Conservation (phyloP, 2,888 invertebrate genomes). For the Epistrophe grossulariae region DNA sequence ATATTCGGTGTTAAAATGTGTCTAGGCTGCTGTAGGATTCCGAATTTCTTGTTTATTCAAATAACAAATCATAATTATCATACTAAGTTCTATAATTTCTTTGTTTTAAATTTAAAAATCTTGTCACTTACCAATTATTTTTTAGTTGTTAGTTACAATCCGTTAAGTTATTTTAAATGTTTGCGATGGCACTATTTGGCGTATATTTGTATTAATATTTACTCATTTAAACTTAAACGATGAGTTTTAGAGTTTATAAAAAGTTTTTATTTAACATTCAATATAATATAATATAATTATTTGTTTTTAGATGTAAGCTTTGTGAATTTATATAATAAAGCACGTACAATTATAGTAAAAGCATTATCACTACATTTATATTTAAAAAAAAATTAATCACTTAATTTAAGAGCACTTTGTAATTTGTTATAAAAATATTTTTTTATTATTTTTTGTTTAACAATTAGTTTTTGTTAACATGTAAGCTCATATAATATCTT, state of each 20-base stretch:
- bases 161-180: background rate
- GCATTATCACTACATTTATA: slow-evolving; percentile 60
- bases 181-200: slow-evolving; percentile 37
- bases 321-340: slow-evolving; percentile 69
- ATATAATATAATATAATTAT: slow-evolving; percentile 23
- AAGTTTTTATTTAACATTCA: slow-evolving; percentile 37
- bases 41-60: too few relatives aligned
- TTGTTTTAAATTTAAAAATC: background rate
- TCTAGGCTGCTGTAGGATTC: too few relatives aligned
- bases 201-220: slow-evolving; percentile 30
- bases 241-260: slow-evolving; percentile 26
- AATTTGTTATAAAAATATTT: slow-evolving; percentile 45
- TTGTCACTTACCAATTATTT: slow-evolving; percentile 1
- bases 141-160: background rate
- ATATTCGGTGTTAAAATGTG: too few relatives aligned
- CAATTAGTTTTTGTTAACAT: background rate
- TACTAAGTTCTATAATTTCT: too few relatives aligned
- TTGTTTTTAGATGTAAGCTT: slow-evolving; percentile 7
- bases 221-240: slow-evolving; percentile 17
- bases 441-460: background rate
- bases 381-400: slow-evolving; percentile 61
- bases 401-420: slow-evolving; percentile 75
- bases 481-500: background rate
- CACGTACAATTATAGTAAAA: slow-evolving; percentile 59
- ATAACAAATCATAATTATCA: too few relatives aligned